Evolutionary conservation across 2,113 vertebrate genomes (phyloP).

Genomic region (Lamprotornis superbus): DNA sequence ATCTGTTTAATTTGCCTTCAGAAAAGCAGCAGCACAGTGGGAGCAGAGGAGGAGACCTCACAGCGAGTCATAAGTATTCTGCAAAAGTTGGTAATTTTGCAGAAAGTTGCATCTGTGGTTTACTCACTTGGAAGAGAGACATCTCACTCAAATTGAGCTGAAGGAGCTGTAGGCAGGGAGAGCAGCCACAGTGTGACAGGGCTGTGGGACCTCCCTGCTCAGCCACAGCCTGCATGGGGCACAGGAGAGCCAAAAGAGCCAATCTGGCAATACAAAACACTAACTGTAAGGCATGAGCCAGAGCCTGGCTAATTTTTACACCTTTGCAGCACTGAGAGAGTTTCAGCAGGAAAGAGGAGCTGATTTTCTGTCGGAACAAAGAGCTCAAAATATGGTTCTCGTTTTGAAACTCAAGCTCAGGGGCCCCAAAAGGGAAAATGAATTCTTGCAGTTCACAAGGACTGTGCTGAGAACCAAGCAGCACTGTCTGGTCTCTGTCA

Average conservation of each 20-base stretch:
- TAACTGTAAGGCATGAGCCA: not conserved
- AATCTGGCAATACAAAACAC: not conserved
- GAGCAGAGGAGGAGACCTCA: not conserved
- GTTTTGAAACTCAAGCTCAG: not conserved
- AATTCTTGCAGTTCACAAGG: not conserved
- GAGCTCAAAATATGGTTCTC: not conserved
- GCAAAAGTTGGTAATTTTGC: not conserved
- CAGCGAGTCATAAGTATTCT: not conserved
- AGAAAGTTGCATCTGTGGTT: not conserved
- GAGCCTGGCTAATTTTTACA: not conserved
- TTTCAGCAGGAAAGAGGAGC: not conserved
- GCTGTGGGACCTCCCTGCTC: not conserved
- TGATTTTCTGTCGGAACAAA: not conserved
- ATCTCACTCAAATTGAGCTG: not conserved
- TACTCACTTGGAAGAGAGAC: not conserved
- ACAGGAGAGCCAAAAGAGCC: not conserved
- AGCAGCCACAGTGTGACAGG: not conserved
- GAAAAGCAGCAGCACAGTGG: not conserved
- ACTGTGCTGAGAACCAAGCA: not conserved
- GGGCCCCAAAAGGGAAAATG: slow-evolving; percentile 8
- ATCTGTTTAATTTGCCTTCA: slow-evolving; percentile 30
- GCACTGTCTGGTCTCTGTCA: not conserved
- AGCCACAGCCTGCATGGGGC: fast-evolving
- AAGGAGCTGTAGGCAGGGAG: not conserved
- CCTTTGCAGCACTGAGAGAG: not conserved